Evolutionary conservation across 2,113 vertebrate genomes (phyloP), one percentile per base, ranked within the genome.

Genomic region (Ceratotherium simum): DNA sequence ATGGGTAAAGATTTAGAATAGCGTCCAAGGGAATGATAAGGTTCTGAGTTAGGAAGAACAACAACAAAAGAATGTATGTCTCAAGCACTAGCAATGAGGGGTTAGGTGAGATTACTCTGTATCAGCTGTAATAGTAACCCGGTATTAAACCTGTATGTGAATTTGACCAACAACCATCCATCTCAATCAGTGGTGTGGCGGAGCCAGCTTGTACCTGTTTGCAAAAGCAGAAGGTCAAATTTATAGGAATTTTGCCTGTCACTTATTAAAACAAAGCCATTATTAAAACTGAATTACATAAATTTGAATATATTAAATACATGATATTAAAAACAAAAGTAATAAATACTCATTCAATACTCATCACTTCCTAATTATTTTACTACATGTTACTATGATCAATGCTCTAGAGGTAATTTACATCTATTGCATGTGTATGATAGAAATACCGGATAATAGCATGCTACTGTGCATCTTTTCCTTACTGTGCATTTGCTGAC

Each of bases 201-300:
- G 12, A 89, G n/a, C 21, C 60, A 25, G 56, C 29, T 27, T 36
- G 64, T 60, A n/a, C 48, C 83, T 51, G 73, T 75, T 93, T 93
- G 65, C 23, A 54, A 81, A 91, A 90, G 83, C 64, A 75, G 65
- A 87, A 70, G 72, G 58, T 73, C 14, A 76, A 33, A 90, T 75
- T 79, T 39, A 92, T 17, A 90, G 82, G 62, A 91, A 83, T 73
- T 92, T 83, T 88, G 65, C 80, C 78, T 73, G 46, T 7, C 51
- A 48, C 14, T 78, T 91, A 62, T 88, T 94, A 94, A 92, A 46
- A 46, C 51, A 56, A 2, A 42, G 60, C 12, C 18, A 33, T 96
- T 86, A 82, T 91, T 95, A 87, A 95, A 91, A 91, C 94, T 46
- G 36, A 56, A 82, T 72, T 73, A 56, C 36, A 76, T 65, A 67